Evolutionary conservation across 2,797 vertebrate species (phyloP).

Genomic region (Mastacembelus armatus): DNA sequence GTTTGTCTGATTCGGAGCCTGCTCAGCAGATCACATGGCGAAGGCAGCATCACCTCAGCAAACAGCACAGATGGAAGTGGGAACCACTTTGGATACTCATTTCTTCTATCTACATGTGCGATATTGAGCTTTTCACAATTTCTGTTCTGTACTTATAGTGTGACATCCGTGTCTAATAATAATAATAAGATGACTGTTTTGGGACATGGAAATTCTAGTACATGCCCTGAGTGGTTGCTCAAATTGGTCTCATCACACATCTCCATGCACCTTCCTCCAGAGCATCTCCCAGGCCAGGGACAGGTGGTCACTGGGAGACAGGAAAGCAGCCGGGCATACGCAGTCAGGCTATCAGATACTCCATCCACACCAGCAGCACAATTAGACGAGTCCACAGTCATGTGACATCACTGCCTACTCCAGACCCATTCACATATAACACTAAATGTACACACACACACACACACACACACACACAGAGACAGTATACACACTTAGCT

Average conservation of each 20-base stretch:
- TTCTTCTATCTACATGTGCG: constrained; percentile 38
- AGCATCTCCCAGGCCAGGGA: constrained; percentile 66
- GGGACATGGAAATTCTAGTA: constrained; percentile 53
- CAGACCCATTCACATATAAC: constrained; percentile 64
- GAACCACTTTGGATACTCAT: constrained; percentile 40
- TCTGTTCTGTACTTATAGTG: constrained; percentile 27
- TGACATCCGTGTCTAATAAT: constrained; percentile 46
- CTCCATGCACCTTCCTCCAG: constrained; percentile 43
- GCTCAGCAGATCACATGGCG: constrained; percentile 67
- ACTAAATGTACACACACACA: constrained; percentile 24
- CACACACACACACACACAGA: constrained; percentile 13
- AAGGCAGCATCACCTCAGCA: constrained; percentile 59
- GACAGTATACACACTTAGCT: too few relatives aligned
- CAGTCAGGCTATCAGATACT: constrained; percentile 80
- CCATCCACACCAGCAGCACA: constrained; percentile 71
- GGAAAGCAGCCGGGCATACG: constrained; percentile 78
- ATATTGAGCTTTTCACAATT: constrained; percentile 36
- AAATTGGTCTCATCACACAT: constrained; percentile 37
- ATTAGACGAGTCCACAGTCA: constrained; percentile 72
- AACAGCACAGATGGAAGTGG: constrained; percentile 42
- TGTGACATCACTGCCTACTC: constrained; percentile 63
- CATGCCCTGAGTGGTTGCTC: constrained; percentile 56
- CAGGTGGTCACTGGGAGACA: constrained; percentile 82
- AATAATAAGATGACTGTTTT: constrained; percentile 33
- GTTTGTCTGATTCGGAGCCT: constrained; percentile 59